Percentiles rank a stretch among this genome's conserved stretches.
phyloP scores from a whole-genome alignment of 2,113 vertebrate genomes.

The Equus przewalskii region DNA sequence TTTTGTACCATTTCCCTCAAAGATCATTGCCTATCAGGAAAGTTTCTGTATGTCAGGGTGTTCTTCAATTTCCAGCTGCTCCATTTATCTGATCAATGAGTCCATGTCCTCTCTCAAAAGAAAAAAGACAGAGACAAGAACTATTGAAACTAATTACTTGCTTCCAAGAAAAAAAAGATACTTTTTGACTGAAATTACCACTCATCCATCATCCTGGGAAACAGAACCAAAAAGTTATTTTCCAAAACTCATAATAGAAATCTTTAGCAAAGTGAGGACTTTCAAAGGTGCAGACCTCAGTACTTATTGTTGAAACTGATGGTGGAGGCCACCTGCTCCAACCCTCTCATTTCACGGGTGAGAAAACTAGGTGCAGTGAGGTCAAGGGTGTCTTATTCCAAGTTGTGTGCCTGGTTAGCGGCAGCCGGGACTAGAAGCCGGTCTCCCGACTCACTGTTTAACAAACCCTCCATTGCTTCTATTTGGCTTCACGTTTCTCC shows the following conservation, averaged over 20 bases:
- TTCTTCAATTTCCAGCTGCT: background rate
- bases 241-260: background rate
- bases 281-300: background rate
- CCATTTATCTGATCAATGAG: conserved; percentile 23
- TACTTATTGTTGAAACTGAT: background rate
- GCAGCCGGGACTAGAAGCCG: background rate
- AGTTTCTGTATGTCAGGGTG: background rate
- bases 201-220: conserved; percentile 15
- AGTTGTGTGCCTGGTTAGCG: background rate
- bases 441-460: background rate
- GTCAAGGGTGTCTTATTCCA: background rate
- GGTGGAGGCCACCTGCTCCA: background rate
- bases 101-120: background rate
- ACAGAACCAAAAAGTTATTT: conserved; percentile 1
- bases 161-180: background rate
- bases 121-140: conserved; percentile 14
- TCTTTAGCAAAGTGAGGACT: background rate
- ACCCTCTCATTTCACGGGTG: background rate
- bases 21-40: background rate
- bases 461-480: background rate
- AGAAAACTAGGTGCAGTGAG: background rate
- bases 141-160: conserved; percentile 39
- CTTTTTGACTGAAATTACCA: conserved; percentile 17
- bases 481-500: background rate
- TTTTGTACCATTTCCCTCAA: background rate